Base-by-base conservation (phyloP, 2,888 invertebrate genomes). In the Calliphora vomitoria region DNA sequence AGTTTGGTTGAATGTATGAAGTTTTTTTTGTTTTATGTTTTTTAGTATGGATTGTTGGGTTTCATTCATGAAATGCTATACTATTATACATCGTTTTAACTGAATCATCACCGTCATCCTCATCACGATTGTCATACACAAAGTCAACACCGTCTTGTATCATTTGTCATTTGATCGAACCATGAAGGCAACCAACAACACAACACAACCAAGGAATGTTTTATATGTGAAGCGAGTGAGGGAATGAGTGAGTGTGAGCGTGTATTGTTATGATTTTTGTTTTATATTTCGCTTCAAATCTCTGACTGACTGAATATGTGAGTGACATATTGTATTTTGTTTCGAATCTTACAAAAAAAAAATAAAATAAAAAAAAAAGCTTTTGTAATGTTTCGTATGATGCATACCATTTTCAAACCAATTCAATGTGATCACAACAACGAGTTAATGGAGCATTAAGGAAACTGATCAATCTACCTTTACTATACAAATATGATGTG, bases 81-180 rank as follows among this genome's bases (percentile, higher is more conserved):
- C 86, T 82, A 55, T 66, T 81, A 62, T 69, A 71, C 64, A 80
- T 78, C 78, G 72, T 80, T 87, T 88, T 84, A 88, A 86, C 86
- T 86, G 86, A 86, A 83, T 87, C 87, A 84, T 84, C 86, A 84
- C 68, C 80, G 80, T 81, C 81, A 87, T 83, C 83, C 83, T 71
- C 83, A 83, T 83, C 83, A 83, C 76, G 69, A 76, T 87, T 85
- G 87, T 85, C 84, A 87, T 78, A 82, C 72, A 84, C 72, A 84
- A 85, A 81, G 87, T 78, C 87, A 84, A 82, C 87, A 87, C 81
- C 84, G 84, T 82, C 84, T 87, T 81, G 87, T 85, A 87, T 87
- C 87, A 87, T 87, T 87, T 87, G 87, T 85, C 87, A 86, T 86
- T 76, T 83, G 86, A 86, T 86, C 86, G 83, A 83, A 80, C 64